Conservation (phyloP, 2,888 invertebrate species). For the Amphipoea oculea region DNA sequence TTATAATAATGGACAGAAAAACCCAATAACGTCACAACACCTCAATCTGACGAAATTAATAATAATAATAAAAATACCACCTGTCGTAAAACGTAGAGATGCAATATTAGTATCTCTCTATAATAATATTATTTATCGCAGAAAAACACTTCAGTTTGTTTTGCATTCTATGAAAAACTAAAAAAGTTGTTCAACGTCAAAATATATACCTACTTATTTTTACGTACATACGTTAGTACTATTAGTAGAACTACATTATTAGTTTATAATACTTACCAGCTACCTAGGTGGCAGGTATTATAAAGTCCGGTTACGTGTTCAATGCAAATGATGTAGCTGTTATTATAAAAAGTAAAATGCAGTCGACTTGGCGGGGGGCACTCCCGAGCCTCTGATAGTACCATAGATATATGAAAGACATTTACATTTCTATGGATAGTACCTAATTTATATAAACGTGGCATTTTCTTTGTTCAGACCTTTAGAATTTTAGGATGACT, state of each 20-base stretch:
- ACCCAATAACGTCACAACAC: neutral
- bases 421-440: no score
- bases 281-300: neutral
- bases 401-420: no score
- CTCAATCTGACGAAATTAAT: neutral
- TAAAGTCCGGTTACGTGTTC: neutral
- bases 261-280: no score
- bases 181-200: neutral
- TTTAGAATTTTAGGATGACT: no score
- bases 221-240: no score
- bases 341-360: neutral
- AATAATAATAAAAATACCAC: neutral
- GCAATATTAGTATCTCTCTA: neutral
- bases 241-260: no score
- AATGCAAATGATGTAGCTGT: neutral
- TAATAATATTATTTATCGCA: conserved; percentile 18
- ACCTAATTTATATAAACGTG: no score
- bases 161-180: conserved; percentile 23
- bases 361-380: neutral
- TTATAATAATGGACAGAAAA: neutral
- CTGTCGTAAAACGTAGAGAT: neutral
- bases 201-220: neutral
- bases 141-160: conserved; percentile 42
- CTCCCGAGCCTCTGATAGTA: neutral
- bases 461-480: no score